Evolutionary conservation across 2,797 vertebrate genomes (phyloP), one percentile per base, ranked within the genome.

Genomic region (Caiman crocodilus): DNA sequence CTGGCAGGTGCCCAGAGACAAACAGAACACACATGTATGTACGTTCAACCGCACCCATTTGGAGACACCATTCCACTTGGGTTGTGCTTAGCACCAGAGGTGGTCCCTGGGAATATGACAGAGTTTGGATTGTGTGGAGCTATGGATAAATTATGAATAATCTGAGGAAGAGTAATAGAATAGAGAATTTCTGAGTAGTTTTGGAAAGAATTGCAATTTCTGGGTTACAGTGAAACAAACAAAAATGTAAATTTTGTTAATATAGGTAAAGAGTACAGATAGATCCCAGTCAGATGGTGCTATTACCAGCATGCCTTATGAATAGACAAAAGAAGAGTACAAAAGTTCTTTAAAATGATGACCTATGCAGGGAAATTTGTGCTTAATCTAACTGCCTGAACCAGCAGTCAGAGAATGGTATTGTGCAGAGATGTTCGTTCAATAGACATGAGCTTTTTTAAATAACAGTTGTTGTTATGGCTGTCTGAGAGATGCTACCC

Each of bases 31-130:
- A 15, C 9, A 6, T 28, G 18, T 21, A 32, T 65, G 63, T 5
- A 0, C 30, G 8, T 20, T 64, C 7, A 2, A 50, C 14, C 25
- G 28, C 25, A 67, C 1, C 1, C 42, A 50, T 11, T 10, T 50
- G 42, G 42, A 50, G 42, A 50, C 6, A 50, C 42, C 42, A 50
- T 50, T 50, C 11, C 42, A 50, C 42, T 50, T 50, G 42, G 3
- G 25, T 75, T 35, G 32, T 59, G 32, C 79, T 86, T n/a, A 4
- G 14, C 76, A 20, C 50, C 16, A 0, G 5, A 50, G 74, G 23
- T 30, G 16, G 26, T 64, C 9, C 35, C 64, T 16, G 28, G 16
- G 42, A n/a, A 65, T 2, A 4, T 20, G 90, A 23, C 10, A 56
- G 57, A 21, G 3, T 77, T 82, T 35, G 76, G 76, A 3, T n/a